phyloP scores from a whole-genome alignment of 2,888 invertebrate species.

The Spialia ferax region DNA sequence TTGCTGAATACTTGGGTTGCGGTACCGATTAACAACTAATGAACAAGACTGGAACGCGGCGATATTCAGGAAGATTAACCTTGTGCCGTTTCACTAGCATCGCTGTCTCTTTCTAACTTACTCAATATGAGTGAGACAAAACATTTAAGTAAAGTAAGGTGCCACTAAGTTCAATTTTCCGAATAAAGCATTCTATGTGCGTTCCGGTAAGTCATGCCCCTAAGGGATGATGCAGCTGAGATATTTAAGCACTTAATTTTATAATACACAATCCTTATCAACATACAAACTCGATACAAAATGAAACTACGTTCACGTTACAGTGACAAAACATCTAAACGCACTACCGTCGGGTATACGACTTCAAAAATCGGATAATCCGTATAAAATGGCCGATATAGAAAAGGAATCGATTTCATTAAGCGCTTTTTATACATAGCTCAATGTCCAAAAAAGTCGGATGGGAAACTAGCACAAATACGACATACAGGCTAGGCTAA shows the following conservation, averaged over 20 bases:
- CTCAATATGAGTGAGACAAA: slow-evolving; percentile 52
- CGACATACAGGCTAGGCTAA: slow-evolving; percentile 86
- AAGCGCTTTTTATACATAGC: slow-evolving; percentile 73
- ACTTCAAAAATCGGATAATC: slow-evolving; percentile 73
- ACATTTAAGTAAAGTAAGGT: slow-evolving; percentile 43
- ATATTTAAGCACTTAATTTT: slow-evolving; percentile 49
- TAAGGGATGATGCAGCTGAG: slow-evolving; percentile 34
- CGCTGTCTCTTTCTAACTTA: slow-evolving; percentile 45
- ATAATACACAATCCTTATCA: slow-evolving; percentile 49
- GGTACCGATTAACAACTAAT: slow-evolving; percentile 65
- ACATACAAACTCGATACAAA: slow-evolving; percentile 68
- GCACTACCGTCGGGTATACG: slow-evolving; percentile 70
- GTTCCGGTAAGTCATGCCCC: slow-evolving; percentile 43
- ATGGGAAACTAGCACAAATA: slow-evolving; percentile 84
- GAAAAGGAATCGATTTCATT: slow-evolving; percentile 67
- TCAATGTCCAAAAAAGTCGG: slow-evolving; percentile 74
- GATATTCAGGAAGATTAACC: slow-evolving; percentile 49
- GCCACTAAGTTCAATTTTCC: slow-evolving; percentile 46
- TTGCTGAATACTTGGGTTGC: slow-evolving; percentile 71
- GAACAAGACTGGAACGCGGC: slow-evolving; percentile 56
- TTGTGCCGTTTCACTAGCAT: slow-evolving; percentile 40
- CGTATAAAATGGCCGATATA: slow-evolving; percentile 77
- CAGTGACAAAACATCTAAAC: slow-evolving; percentile 68
- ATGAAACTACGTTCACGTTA: slow-evolving; percentile 62
- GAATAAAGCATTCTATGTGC: slow-evolving; percentile 46